These are phyloP conservation scores for Eleutherodactylus coqui DNA, from an alignment of 2,797 vertebrate species.

Conservation along the genomic window DNA sequence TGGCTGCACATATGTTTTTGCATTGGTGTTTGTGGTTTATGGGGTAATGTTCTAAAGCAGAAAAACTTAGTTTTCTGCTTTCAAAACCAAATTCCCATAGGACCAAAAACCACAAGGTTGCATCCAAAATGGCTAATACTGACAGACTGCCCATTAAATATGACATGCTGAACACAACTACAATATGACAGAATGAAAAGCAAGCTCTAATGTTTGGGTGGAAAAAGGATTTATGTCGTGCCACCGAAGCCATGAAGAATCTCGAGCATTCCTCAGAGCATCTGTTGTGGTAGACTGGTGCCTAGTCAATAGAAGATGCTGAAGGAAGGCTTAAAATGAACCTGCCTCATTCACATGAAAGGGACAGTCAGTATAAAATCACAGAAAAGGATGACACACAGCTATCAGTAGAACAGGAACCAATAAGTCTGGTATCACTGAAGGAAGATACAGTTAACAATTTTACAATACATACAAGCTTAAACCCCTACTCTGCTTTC, in stretches of 20 bases:
- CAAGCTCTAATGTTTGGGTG: not conserved
- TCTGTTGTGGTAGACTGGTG: not conserved
- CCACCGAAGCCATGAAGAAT: not conserved
- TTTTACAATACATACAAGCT: too few species aligned
- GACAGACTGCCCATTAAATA: conserved; percentile 4
- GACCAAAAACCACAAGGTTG: conserved; percentile 21
- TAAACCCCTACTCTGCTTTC: too few species aligned
- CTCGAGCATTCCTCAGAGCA: not conserved
- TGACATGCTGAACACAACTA: not conserved
- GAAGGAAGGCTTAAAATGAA: not conserved
- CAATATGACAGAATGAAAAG: conserved; percentile 1
- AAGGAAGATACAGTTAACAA: too few species aligned
- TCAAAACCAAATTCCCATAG: conserved; percentile 27
- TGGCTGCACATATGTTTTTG: conserved; percentile 42
- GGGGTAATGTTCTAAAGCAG: not conserved
- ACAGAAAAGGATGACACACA: not conserved
- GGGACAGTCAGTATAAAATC: not conserved
- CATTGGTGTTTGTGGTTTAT: conserved; percentile 10
- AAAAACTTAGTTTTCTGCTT: not conserved
- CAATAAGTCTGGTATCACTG: too few species aligned
- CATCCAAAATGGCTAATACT: conserved; percentile 31
- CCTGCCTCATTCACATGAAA: not conserved
- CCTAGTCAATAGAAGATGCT: not conserved
- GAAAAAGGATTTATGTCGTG: conserved; percentile 4
- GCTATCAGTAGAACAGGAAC: not conserved